Base-by-base conservation (phyloP, 2,113 vertebrate species). In the Circaetus gallicus region DNA sequence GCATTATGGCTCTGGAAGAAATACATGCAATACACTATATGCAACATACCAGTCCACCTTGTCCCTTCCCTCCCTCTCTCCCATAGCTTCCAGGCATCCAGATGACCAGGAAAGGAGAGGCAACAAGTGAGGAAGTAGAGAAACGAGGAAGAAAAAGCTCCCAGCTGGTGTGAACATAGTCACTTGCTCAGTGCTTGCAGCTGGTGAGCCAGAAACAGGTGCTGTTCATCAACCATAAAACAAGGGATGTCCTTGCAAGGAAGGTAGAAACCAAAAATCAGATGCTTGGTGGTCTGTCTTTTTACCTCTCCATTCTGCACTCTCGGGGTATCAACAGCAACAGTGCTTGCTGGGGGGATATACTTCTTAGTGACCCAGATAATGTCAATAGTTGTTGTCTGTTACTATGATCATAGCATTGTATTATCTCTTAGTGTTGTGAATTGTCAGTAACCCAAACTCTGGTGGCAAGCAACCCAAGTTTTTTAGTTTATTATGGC, bases 121-220 rank as follows among this genome's bases (percentile, higher is more conserved):
- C 10, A 73, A 34, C 2, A 67, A 42, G 4, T 0, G 0, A 0
- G 1, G 5, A 72, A 15, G 0, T 3, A n/a, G 3, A 1, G 4
- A 92, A 53, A 53, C 12, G 22, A 76, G 21, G 21, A 50, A 59
- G 26, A n/a, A 65, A 93, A 42, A 73, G 2, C 32, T 83, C 25
- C 13, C n/a, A 69, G 67, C 26, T 81, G 34, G 3, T 81, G 10
- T 25, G 29, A 86, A 40, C 28, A 29, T 12, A 32, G 40, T 31
- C 24, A 43, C 16, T 45, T 69, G 20, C 73, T 74, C 65, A 67
- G 45, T 10, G 3, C 53, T 67, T 94, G 76, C 47, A 80, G 47
- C 66, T 77, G 62, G 8, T 50, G 40, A 86, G 53, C 15, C 56
- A 86, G 21, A 58, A 62, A 43, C 38, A 86, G 47, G 13, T 29